Conservation (phyloP, 2,113 vertebrate genomes). For the Orientallactaga bullata region DNA sequence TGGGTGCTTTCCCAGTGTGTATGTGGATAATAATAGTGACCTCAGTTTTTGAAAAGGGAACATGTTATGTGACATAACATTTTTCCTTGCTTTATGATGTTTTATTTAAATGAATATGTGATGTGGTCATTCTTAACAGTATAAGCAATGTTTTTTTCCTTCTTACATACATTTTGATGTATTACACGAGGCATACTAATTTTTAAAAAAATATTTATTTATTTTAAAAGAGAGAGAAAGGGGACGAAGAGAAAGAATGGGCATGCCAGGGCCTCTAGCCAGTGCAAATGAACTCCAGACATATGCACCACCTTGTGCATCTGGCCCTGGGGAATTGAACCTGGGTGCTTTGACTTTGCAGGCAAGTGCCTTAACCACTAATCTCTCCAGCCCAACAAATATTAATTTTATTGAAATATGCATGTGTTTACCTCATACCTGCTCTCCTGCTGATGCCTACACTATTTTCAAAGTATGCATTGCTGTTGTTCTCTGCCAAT, state of each 20-base stretch:
- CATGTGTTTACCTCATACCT: neutral
- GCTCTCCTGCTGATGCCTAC: neutral
- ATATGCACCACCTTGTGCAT: too few species aligned
- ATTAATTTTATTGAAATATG: neutral
- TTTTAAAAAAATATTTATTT: neutral
- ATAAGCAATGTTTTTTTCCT: neutral
- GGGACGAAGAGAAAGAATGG: too few species aligned
- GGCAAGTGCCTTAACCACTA: too few species aligned
- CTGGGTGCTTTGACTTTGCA: too few species aligned
- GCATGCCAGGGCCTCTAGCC: too few species aligned
- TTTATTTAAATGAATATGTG: neutral
- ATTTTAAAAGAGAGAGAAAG: too few species aligned
- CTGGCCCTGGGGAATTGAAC: too few species aligned
- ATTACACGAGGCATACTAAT: neutral
- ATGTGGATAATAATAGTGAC: neutral
- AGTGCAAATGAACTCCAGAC: too few species aligned
- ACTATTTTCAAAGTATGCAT: neutral
- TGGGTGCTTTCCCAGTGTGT: neutral
- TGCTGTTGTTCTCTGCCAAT: neutral
- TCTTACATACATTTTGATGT: neutral
- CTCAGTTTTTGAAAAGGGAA: slow-evolving; percentile 18
- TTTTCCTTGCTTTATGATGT: neutral
- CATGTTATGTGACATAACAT: neutral
- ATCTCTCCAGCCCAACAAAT: too few species aligned
- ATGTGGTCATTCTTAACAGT: neutral